Conservation (phyloP, 2,113 vertebrate genomes). For the Pluvialis apricaria region DNA sequence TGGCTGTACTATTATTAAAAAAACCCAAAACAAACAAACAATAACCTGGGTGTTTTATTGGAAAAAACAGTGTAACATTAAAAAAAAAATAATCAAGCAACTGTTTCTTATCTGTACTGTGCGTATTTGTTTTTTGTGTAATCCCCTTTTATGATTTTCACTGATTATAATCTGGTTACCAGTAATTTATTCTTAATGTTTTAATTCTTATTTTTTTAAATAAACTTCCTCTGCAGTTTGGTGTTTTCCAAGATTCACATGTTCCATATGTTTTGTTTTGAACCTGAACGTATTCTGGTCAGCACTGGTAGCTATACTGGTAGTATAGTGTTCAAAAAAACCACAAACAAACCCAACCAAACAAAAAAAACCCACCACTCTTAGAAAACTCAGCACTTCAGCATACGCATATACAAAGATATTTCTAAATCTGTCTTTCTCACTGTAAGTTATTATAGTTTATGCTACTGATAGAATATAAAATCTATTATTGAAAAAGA, state of each 20-base stretch:
- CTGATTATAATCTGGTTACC: background rate
- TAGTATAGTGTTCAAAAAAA: background rate
- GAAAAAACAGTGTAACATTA: background rate
- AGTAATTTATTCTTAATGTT: background rate
- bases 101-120: background rate
- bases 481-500: background rate
- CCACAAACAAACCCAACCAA: background rate
- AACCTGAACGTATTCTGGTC: background rate
- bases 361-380: fast-evolving
- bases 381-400: background rate
- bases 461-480: background rate
- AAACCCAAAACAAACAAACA: too few species aligned
- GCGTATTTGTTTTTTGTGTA: background rate
- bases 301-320: background rate
- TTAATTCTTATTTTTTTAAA: background rate
- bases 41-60: background rate
- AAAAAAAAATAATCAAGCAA: background rate
- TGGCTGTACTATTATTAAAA: background rate
- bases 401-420: background rate
- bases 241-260: background rate
- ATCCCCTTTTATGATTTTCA: background rate
- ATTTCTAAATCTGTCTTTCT: background rate
- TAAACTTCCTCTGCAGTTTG: background rate
- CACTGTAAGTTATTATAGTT: background rate
- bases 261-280: background rate